phyloP scores from a whole-genome alignment of 2,888 invertebrate genomes.

The Steinernema scapterisci region DNA sequence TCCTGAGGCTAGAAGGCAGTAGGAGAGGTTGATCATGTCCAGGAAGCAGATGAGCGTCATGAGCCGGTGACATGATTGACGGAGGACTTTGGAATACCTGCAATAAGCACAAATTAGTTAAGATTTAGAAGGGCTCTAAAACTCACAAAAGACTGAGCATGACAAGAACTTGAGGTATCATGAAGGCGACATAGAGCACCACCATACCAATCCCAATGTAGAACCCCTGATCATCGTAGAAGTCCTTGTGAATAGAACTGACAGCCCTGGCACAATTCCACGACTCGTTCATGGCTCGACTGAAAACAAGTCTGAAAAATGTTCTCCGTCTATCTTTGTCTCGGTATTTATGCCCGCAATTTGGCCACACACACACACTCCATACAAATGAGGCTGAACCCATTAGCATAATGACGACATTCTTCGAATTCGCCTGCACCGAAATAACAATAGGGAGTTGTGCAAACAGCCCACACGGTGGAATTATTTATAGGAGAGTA shows the following conservation, averaged over 20 bases:
- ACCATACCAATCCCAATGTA: background rate
- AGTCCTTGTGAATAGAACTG: background rate
- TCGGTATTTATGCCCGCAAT: background rate
- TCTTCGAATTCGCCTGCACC: constrained; percentile 4
- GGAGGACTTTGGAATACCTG: background rate
- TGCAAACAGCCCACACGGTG: too few relatives aligned
- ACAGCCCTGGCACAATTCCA: background rate
- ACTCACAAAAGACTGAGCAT: constrained; percentile 9
- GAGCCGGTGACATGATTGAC: background rate
- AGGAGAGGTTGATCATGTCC: constrained; percentile 27
- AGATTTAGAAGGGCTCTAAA: background rate
- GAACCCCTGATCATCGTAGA: background rate
- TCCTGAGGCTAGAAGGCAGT: background rate
- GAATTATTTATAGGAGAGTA: too few relatives aligned
- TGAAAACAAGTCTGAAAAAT: background rate
- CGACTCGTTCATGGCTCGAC: background rate
- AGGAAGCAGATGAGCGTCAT: constrained; percentile 3
- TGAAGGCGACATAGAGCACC: background rate
- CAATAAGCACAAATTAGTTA: background rate
- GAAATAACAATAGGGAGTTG: too few relatives aligned
- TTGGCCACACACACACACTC: background rate
- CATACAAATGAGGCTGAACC: too few relatives aligned
- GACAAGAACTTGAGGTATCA: constrained; percentile 5
- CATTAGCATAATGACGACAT: constrained; percentile 11
- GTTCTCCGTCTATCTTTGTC: background rate